Conservation (phyloP, 2,797 vertebrate genomes). For the Enteromius treurensis region DNA sequence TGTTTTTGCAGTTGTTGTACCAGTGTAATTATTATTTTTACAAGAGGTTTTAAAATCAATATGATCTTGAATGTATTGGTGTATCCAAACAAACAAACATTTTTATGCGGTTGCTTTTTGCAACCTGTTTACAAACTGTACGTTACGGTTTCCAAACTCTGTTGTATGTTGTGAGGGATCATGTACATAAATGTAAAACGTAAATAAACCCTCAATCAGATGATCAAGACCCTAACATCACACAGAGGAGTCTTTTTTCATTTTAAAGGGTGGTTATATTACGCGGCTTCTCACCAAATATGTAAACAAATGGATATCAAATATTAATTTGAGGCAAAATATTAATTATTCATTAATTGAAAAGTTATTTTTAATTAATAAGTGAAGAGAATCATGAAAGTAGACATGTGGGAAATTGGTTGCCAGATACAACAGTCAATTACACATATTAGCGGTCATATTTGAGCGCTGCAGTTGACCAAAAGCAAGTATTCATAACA, state of each 20-base stretch:
- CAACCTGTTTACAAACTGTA: background rate
- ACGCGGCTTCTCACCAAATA: background rate
- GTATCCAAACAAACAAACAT: background rate
- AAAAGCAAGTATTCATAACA: background rate
- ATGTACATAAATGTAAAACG: no score
- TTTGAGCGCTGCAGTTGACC: background rate
- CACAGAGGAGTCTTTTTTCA: background rate
- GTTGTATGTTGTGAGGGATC: background rate
- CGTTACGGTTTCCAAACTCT: background rate
- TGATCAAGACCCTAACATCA: background rate
- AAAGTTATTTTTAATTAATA: background rate
- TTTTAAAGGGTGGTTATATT: background rate
- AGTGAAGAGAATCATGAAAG: background rate
- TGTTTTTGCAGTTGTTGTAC: background rate
- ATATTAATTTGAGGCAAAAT: background rate
- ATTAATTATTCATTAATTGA: constrained; percentile 3
- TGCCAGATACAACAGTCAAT: background rate
- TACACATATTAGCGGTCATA: background rate
- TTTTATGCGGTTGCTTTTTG: no score
- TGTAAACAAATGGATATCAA: constrained; percentile 2
- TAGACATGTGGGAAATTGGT: background rate
- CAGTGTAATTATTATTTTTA: background rate
- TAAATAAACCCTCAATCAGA: background rate
- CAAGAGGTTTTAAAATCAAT: background rate
- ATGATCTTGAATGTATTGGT: background rate